These are phyloP conservation scores for Shinisaurus crocodilurus DNA, from an alignment of 2,113 vertebrate species.

Conservation along the genomic window DNA sequence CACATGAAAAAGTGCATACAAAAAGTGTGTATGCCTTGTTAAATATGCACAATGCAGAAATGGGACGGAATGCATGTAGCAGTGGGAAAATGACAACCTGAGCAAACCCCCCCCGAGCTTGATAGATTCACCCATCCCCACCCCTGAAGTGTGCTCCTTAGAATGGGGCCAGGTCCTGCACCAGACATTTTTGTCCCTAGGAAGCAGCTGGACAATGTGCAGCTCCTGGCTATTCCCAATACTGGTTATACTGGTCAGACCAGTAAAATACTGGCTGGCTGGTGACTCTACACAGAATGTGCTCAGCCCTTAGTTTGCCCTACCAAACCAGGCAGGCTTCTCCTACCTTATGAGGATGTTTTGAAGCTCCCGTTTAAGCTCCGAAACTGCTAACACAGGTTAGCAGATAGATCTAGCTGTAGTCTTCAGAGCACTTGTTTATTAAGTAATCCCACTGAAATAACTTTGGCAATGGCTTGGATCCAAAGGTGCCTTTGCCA, in stretches of 20 bases:
- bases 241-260: background rate
- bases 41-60: too few species aligned
- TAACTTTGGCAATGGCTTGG: background rate
- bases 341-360: conserved; percentile 49
- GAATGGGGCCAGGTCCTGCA: too few species aligned
- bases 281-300: too few species aligned
- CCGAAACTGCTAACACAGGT: too few species aligned
- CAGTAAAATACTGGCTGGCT: background rate
- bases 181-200: background rate
- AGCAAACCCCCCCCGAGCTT: too few species aligned
- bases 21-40: too few species aligned
- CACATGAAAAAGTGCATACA: too few species aligned
- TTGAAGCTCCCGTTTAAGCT: background rate
- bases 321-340: conserved; percentile 23
- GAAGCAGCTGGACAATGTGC: background rate
- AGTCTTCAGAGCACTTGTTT: background rate
- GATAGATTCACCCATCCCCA: too few species aligned
- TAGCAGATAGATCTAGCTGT: background rate
- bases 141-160: background rate
- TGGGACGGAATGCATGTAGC: too few species aligned
- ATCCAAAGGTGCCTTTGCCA: background rate
- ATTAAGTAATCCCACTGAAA: background rate
- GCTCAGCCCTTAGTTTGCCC: background rate
- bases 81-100: too few species aligned
- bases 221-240: background rate